phyloP scores from a whole-genome alignment of 2,113 vertebrate genomes.

The Gila orcuttii region DNA sequence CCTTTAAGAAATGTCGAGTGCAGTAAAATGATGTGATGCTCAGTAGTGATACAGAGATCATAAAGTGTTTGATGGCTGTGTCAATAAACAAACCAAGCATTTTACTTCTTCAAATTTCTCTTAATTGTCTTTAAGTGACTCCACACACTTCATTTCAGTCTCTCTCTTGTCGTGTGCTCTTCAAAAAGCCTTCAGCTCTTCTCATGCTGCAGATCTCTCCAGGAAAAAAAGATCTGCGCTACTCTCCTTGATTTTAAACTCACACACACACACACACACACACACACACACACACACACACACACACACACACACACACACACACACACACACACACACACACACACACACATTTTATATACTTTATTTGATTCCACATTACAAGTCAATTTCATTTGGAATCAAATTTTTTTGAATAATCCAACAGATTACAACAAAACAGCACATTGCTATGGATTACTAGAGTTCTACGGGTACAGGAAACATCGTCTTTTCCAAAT shows the following conservation, averaged over 20 bases:
- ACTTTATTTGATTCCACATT: too few relatives aligned
- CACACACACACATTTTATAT: too few relatives aligned
- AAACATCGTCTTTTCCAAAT: too few relatives aligned
- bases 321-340: too few relatives aligned
- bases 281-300: too few relatives aligned
- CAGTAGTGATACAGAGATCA: slow-evolving; percentile 14
- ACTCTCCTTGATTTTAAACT: background rate
- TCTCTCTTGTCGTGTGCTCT: background rate
- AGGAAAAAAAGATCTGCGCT: background rate
- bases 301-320: too few relatives aligned
- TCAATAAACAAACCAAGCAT: slow-evolving; percentile 30
- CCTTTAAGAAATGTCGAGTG: background rate
- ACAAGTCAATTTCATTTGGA: too few relatives aligned
- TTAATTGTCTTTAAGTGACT: slow-evolving; percentile 18
- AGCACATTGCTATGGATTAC: too few relatives aligned
- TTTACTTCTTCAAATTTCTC: slow-evolving; percentile 7
- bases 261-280: too few relatives aligned
- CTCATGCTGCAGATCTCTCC: slow-evolving; percentile 2
- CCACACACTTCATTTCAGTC: slow-evolving; percentile 10
- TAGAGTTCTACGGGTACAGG: too few relatives aligned
- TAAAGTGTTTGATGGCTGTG: background rate
- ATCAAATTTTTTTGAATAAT: too few relatives aligned
- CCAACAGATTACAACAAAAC: too few relatives aligned
- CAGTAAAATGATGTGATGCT: background rate
- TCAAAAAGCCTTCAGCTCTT: slow-evolving; percentile 8